A percentile compares a stretch with the other conserved stretches of the same genome.
phyloP scores from a whole-genome alignment of 2,888 invertebrate species.

The Laspeyria flexula region DNA sequence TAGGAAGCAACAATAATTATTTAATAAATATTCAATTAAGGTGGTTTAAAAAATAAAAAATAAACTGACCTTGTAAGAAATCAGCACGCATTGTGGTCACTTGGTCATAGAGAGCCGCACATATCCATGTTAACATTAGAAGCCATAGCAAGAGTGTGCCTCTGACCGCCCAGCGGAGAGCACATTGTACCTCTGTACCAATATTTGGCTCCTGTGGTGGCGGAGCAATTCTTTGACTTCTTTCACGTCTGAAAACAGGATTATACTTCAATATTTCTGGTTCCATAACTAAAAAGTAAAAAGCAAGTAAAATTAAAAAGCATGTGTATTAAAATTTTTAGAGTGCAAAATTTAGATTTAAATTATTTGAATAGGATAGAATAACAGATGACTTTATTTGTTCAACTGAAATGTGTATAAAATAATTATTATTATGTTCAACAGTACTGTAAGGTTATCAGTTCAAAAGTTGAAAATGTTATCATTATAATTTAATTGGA shows the following conservation, averaged over 20 bases:
- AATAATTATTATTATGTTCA: not conserved
- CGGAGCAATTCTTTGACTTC: conserved; percentile 53
- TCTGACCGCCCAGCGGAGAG: conserved; percentile 73
- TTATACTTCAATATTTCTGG: conserved; percentile 5
- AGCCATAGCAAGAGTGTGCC: conserved; percentile 79
- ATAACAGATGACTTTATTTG: conserved; percentile 1
- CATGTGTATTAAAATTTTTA: too few relatives aligned
- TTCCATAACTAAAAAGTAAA: too few relatives aligned
- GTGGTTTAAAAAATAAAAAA: too few relatives aligned
- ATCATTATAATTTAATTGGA: not conserved
- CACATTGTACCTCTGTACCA: conserved; percentile 71
- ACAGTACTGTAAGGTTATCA: conserved; percentile 7
- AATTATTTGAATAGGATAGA: not conserved
- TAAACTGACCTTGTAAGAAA: conserved; percentile 65
- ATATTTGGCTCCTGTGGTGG: conserved; percentile 63
- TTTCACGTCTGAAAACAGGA: conserved; percentile 65
- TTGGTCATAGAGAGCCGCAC: conserved; percentile 79
- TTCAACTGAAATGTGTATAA: conserved; percentile 1
- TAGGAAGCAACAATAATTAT: too few relatives aligned
- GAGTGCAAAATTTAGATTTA: too few relatives aligned
- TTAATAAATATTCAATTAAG: too few relatives aligned
- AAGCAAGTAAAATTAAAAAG: too few relatives aligned
- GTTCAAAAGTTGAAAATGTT: not conserved
- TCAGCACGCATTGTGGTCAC: conserved; percentile 70
- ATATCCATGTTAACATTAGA: conserved; percentile 80